Evolutionary conservation across 2,797 vertebrate genomes (phyloP).

Genomic region (Pyrocephalus nanus): DNA sequence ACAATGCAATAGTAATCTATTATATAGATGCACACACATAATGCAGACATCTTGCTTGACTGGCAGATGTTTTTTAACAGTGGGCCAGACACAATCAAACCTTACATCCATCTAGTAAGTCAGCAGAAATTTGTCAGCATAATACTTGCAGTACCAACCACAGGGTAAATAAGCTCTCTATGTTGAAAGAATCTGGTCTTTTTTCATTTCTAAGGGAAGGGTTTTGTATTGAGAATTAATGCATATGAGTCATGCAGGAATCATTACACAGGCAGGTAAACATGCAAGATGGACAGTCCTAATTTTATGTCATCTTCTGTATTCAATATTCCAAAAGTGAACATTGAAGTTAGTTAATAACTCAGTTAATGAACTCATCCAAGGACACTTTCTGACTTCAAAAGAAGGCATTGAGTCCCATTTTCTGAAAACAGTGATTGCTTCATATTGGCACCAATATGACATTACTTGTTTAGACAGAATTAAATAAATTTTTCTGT

Average conservation of each 20-base stretch:
- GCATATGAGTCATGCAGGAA: background rate
- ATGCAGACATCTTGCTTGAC: background rate
- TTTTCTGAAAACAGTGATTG: constrained; percentile 23
- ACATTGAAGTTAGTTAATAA: background rate
- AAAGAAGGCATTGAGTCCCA: background rate
- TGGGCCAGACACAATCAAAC: background rate
- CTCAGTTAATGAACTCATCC: background rate
- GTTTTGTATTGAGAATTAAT: background rate
- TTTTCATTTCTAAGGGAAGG: background rate
- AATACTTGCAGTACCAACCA: background rate
- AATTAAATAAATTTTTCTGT: constrained; percentile 7
- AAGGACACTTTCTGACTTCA: constrained; percentile 4
- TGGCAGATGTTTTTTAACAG: background rate
- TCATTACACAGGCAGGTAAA: background rate
- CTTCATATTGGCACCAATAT: constrained; percentile 3
- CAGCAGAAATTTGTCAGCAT: background rate
- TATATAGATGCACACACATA: background rate
- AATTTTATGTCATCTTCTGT: background rate
- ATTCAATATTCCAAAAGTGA: background rate
- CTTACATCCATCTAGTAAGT: background rate
- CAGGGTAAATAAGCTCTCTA: background rate
- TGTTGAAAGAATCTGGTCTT: background rate
- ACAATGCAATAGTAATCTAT: background rate
- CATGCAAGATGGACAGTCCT: background rate
- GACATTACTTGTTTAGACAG: background rate